Percentiles rank a stretch among this genome's conserved stretches.
Conservation (phyloP, 2,113 vertebrate genomes). For the Mormyrus lacerda region DNA sequence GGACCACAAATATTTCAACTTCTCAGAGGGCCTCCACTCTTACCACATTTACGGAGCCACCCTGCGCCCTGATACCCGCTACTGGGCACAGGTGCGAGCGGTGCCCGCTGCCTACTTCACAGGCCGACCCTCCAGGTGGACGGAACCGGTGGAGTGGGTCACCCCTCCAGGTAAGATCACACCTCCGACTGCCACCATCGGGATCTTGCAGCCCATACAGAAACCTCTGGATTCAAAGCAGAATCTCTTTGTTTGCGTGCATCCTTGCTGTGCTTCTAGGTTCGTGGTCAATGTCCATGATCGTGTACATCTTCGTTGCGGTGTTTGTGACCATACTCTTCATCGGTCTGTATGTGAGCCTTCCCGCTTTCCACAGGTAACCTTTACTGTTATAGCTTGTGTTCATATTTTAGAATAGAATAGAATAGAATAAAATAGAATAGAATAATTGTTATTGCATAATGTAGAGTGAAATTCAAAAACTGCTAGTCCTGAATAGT, state of each 20-base stretch:
- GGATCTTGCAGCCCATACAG: not conserved
- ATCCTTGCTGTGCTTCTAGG: constrained; percentile 30
- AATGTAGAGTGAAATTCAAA: not conserved
- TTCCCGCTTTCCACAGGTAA: constrained; percentile 51
- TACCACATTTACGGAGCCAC: constrained; percentile 11
- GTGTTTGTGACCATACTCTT: constrained; percentile 28
- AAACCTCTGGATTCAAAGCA: not conserved
- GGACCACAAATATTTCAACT: not conserved
- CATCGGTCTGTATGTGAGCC: constrained; percentile 36
- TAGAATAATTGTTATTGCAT: not conserved
- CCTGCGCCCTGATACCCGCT: constrained; percentile 32
- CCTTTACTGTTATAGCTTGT: not conserved
- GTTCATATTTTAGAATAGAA: not conserved
- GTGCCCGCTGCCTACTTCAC: not conserved
- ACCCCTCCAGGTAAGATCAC: constrained; percentile 37
- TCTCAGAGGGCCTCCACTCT: not conserved
- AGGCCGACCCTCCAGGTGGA: constrained; percentile 56
- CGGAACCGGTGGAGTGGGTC: constrained; percentile 40
- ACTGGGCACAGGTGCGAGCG: constrained; percentile 48
- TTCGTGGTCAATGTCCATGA: constrained; percentile 13
- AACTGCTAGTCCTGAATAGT: not conserved
- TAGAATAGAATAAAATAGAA: not conserved
- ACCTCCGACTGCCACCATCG: not conserved
- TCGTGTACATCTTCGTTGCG: constrained; percentile 37
- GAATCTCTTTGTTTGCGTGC: not conserved